phyloP scores from a whole-genome alignment of 2,113 vertebrate species.

The Charina bottae region DNA sequence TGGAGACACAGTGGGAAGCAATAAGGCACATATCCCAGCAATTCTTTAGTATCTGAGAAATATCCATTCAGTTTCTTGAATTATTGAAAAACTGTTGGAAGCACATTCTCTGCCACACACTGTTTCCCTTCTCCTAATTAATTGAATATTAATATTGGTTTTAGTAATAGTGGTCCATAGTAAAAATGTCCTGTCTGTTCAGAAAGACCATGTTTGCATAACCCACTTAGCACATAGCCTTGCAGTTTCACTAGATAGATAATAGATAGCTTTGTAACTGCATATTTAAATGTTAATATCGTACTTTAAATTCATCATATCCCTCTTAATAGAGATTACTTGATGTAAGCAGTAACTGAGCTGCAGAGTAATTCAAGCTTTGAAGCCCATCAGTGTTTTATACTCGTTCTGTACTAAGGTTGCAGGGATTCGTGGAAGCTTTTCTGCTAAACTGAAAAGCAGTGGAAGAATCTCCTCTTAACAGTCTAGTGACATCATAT shows the following conservation, averaged over 20 bases:
- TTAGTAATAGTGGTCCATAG: slow-evolving; percentile 29
- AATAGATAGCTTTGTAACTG: slow-evolving; percentile 4
- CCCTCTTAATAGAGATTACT: slow-evolving; percentile 17
- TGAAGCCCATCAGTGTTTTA: not conserved
- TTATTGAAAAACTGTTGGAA: not conserved
- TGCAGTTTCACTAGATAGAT: slow-evolving; percentile 4
- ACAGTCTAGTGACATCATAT: slow-evolving; percentile 10
- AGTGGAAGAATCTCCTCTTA: not conserved
- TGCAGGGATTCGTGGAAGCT: not conserved
- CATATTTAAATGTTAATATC: not conserved
- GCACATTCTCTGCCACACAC: not conserved
- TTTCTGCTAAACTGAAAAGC: not conserved
- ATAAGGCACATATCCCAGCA: not conserved
- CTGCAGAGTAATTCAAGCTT: slow-evolving; percentile 11
- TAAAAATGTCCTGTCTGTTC: slow-evolving; percentile 7
- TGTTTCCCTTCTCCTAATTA: not conserved
- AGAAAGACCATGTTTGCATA: slow-evolving; percentile 36
- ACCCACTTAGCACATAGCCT: not conserved
- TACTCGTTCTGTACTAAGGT: slow-evolving; percentile 2
- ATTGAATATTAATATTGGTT: slow-evolving; percentile 8
- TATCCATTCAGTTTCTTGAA: slow-evolving; percentile 23
- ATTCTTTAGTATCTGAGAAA: slow-evolving; percentile 19
- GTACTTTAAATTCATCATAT: not conserved
- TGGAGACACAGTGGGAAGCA: not conserved
- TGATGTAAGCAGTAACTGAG: slow-evolving; percentile 10